Conservation (phyloP, 2,888 invertebrate species). For the Subacronicta megacephala region DNA sequence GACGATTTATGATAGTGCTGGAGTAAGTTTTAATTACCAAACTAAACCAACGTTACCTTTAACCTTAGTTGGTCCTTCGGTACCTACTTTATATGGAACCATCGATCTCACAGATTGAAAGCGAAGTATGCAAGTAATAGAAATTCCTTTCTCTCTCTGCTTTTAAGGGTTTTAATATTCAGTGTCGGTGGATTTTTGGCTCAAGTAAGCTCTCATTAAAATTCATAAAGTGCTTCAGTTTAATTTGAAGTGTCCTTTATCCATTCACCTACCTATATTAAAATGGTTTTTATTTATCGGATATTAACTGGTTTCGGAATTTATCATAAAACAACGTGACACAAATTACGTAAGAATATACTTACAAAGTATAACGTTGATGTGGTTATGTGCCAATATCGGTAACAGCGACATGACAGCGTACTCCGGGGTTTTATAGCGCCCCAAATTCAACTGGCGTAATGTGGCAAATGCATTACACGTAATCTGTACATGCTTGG, state of each 20-base stretch:
- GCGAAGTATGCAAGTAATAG: slow-evolving; percentile 19
- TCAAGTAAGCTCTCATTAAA: slow-evolving; percentile 9
- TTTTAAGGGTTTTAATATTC: slow-evolving; percentile 35
- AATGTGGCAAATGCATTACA: slow-evolving; percentile 60
- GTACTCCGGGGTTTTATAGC: slow-evolving; percentile 53
- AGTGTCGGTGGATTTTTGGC: slow-evolving; percentile 4
- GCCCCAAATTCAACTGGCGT: slow-evolving; percentile 49
- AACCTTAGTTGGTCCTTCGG: slow-evolving; percentile 11
- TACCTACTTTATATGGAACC: slow-evolving; percentile 4
- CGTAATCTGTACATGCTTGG: slow-evolving; percentile 50
- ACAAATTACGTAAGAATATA: neutral
- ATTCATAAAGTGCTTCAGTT: slow-evolving; percentile 13
- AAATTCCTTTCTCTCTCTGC: slow-evolving; percentile 31
- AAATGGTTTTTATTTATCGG: too few species aligned
- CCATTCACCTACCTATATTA: neutral
- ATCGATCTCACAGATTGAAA: slow-evolving; percentile 28
- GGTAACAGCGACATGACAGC: slow-evolving; percentile 35
- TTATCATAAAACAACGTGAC: slow-evolving; percentile 2
- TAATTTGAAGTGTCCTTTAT: slow-evolving; percentile 2
- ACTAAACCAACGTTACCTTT: neutral
- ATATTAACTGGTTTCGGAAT: too few species aligned
- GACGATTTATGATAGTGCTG: neutral
- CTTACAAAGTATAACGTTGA: slow-evolving; percentile 12
- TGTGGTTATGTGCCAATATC: slow-evolving; percentile 36
- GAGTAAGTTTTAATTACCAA: slow-evolving; percentile 4